phyloP scores from a whole-genome alignment of 2,888 invertebrate genomes.

The Schizotus pectinicornis region DNA sequence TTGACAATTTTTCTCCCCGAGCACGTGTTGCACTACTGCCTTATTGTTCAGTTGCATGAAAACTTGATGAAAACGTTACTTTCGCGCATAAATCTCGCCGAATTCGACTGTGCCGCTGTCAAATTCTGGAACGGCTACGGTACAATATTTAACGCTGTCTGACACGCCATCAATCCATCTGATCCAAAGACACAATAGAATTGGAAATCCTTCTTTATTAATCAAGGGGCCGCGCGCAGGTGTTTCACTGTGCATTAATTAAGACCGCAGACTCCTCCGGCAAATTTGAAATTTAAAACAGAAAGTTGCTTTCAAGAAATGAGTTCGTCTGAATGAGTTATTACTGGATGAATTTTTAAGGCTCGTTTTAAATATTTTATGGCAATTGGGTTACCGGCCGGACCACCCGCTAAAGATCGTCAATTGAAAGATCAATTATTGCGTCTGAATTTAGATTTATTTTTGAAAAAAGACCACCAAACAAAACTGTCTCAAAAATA shows the following conservation, averaged over 20 bases:
- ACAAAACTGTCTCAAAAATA: too few species aligned
- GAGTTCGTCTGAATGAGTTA: conserved; percentile 24
- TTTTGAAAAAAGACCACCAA: neutral
- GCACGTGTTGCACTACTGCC: conserved; percentile 9
- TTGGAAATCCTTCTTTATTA: conserved; percentile 34
- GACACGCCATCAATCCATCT: conserved; percentile 24
- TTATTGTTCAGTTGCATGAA: conserved; percentile 3
- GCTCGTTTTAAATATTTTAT: conserved; percentile 19
- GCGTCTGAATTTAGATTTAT: neutral
- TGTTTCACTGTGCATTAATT: conserved; percentile 33
- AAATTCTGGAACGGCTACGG: conserved; percentile 11
- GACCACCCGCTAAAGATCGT: too few species aligned
- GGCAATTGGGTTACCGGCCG: too few species aligned
- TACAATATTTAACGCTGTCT: conserved; percentile 21
- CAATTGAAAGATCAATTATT: too few species aligned
- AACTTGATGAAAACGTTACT: conserved; percentile 4
- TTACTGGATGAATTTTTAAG: conserved; percentile 23
- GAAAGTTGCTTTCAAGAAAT: conserved; percentile 27
- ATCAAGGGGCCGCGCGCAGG: conserved; percentile 32
- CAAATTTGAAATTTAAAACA: conserved; percentile 34
- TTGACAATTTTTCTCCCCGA: neutral
- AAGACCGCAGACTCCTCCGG: conserved; percentile 24
- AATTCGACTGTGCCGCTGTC: neutral
- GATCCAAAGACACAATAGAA: conserved; percentile 23
- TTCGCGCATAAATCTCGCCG: conserved; percentile 10